Percentiles rank a stretch among this genome's conserved stretches.
These are phyloP conservation scores for Jordanella pulchra DNA, from an alignment of 2,797 vertebrate genomes.

Conservation along the genomic window DNA sequence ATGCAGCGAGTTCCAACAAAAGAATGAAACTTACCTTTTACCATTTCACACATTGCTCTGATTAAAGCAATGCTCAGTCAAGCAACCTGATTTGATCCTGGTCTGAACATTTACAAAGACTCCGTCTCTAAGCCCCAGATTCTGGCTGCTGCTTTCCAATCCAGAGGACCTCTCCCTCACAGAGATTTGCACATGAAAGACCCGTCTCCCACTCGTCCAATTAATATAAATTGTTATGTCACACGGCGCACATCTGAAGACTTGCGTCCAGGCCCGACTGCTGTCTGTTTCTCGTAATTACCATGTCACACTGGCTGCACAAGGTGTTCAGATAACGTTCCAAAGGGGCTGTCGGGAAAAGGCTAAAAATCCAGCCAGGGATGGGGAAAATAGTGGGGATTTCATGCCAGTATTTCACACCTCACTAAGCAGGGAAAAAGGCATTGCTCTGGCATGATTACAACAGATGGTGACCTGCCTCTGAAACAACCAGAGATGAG, in stretches of 20 bases:
- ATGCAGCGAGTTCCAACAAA: not conserved
- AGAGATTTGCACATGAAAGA: conserved; percentile 38
- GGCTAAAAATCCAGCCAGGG: conserved; percentile 39
- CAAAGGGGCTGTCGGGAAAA: conserved; percentile 3
- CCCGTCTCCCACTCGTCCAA: conserved; percentile 26
- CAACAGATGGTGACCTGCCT: conserved; percentile 51
- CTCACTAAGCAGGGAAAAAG: conserved; percentile 41
- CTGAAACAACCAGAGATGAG: conserved; percentile 14
- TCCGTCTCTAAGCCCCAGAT: conserved; percentile 5
- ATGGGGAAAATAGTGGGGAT: conserved; percentile 28
- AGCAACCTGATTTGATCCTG: conserved; percentile 33
- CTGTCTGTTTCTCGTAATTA: conserved; percentile 53
- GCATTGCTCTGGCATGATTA: conserved; percentile 25
- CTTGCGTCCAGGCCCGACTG: conserved; percentile 26
- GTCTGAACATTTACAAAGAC: conserved; percentile 2
- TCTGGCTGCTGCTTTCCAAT: conserved; percentile 49
- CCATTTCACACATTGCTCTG: not conserved
- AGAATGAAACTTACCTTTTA: conserved; percentile 4
- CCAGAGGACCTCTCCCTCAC: conserved; percentile 37
- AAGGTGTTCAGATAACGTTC: conserved; percentile 27
- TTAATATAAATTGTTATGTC: conserved; percentile 37
- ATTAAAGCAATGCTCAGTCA: conserved; percentile 15
- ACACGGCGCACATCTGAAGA: conserved; percentile 13
- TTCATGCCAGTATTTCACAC: conserved; percentile 40
- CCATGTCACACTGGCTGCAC: conserved; percentile 45